A percentile compares a stretch with the other conserved stretches of the same genome.
phyloP scores from a whole-genome alignment of 2,888 invertebrate species.

The Agrochola macilenta region DNA sequence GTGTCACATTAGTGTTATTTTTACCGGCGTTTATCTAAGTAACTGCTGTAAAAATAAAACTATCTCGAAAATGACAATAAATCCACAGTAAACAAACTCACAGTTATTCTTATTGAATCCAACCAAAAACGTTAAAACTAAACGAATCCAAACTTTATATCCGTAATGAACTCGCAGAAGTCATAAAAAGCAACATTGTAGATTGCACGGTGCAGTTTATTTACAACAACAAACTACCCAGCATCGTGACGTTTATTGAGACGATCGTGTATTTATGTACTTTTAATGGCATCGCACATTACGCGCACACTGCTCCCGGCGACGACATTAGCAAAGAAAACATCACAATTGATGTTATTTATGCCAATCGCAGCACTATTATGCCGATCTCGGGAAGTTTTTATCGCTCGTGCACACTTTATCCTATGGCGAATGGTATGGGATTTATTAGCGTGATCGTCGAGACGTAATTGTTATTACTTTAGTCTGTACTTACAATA shows the following conservation, averaged over 20 bases:
- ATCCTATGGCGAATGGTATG: conserved; percentile 15
- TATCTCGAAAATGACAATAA: background rate
- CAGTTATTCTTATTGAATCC: conserved; percentile 47
- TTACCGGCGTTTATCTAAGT: no score
- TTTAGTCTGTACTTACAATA: background rate
- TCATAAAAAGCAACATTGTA: conserved; percentile 69
- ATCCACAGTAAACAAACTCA: background rate
- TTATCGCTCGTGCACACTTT: conserved; percentile 38
- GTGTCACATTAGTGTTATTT: no score
- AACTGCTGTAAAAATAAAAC: no score
- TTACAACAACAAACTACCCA: conserved; percentile 73
- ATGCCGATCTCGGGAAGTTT: conserved; percentile 65
- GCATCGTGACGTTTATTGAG: conserved; percentile 80
- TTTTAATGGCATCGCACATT: conserved; percentile 89
- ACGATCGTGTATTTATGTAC: conserved; percentile 87
- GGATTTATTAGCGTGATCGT: conserved; percentile 11
- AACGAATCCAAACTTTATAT: conserved; percentile 65
- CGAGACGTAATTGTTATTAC: background rate
- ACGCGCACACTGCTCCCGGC: conserved; percentile 73
- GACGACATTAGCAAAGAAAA: conserved; percentile 78
- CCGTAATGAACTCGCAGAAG: conserved; percentile 62
- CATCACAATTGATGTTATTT: conserved; percentile 84
- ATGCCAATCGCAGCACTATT: conserved; percentile 71
- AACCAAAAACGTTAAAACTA: conserved; percentile 53
- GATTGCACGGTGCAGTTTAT: conserved; percentile 67